phyloP scores from a whole-genome alignment of 2,888 invertebrate genomes.

The Candidula unifasciata region DNA sequence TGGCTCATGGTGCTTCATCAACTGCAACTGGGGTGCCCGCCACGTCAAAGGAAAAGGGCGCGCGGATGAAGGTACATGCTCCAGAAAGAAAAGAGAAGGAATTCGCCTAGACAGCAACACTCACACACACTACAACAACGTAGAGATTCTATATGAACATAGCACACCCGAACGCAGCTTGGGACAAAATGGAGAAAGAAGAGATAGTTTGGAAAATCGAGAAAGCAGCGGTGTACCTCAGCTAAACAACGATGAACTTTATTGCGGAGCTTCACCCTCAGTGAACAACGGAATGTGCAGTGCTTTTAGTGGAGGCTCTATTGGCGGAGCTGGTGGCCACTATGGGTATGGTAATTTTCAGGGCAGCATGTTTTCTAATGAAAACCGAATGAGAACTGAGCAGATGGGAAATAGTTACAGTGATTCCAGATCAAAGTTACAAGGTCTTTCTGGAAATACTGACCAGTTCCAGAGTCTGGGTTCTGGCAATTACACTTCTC shows the following conservation, averaged over 20 bases:
- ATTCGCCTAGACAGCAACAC: constrained; percentile 49
- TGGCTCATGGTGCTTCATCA: constrained; percentile 98
- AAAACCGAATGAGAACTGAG: neutral
- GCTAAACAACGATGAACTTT: neutral
- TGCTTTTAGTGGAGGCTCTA: neutral
- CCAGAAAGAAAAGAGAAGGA: constrained; percentile 38
- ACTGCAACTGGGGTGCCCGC: constrained; percentile 99
- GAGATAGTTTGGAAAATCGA: constrained; percentile 40
- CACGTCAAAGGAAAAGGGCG: constrained; percentile 77
- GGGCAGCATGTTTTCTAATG: constrained; percentile 17
- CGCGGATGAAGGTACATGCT: neutral
- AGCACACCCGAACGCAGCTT: neutral
- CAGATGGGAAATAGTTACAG: neutral
- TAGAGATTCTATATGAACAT: constrained; percentile 42
- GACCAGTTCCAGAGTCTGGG: neutral
- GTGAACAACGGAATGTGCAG: neutral
- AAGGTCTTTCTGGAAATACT: constrained; percentile 32
- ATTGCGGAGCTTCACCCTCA: neutral
- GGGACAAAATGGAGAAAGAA: neutral
- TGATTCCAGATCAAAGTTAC: constrained; percentile 33
- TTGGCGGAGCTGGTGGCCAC: neutral
- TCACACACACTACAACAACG: constrained; percentile 48
- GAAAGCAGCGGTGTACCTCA: constrained; percentile 48
- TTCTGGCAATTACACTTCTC: constrained; percentile 19
- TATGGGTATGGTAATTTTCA: constrained; percentile 14